Conservation (phyloP, 2,888 invertebrate genomes). For the Pristionchus fissidentatus region DNA sequence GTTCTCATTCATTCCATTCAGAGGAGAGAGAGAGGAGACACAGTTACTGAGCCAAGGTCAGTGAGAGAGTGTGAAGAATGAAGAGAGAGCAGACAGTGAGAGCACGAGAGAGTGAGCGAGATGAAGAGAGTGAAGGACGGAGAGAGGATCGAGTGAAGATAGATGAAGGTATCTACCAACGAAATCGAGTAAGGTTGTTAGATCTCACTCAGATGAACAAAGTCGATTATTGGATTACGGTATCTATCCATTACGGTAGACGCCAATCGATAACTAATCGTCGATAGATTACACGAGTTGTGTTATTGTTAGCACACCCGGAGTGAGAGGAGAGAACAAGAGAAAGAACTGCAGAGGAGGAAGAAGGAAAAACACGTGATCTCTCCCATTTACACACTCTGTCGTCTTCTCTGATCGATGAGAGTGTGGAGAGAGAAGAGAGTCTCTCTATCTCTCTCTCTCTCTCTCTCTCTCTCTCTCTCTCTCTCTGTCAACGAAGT, state of each 20-base stretch:
- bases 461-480: constrained; percentile 1
- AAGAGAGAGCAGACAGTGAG: not conserved
- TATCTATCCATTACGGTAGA: constrained; percentile 17
- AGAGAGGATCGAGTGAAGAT: not conserved
- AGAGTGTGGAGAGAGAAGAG: not conserved
- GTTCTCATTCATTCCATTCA: constrained; percentile 44
- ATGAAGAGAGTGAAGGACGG: not conserved
- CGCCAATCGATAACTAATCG: no score
- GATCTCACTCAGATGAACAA: not conserved
- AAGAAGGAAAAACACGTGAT: constrained; percentile 37
- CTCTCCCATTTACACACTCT: not conserved
- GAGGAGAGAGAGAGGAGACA: constrained; percentile 30
- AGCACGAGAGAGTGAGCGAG: not conserved
- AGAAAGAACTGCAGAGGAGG: no score
- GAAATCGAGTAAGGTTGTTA: constrained; percentile 32
- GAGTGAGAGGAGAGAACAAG: no score
- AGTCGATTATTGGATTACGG: constrained; percentile 36
- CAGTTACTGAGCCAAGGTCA: constrained; percentile 42
- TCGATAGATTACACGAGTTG: not conserved
- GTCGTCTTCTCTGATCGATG: not conserved
- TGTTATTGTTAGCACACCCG: constrained; percentile 32
- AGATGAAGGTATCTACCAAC: constrained; percentile 17
- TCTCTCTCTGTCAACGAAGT: not conserved
- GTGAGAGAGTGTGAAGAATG: not conserved
- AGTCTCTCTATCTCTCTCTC: not conserved